A percentile compares a stretch with the other conserved stretches of the same genome.
Evolutionary conservation across 2,888 invertebrate species (phyloP).

Genomic region (Pandemis heparana): DNA sequence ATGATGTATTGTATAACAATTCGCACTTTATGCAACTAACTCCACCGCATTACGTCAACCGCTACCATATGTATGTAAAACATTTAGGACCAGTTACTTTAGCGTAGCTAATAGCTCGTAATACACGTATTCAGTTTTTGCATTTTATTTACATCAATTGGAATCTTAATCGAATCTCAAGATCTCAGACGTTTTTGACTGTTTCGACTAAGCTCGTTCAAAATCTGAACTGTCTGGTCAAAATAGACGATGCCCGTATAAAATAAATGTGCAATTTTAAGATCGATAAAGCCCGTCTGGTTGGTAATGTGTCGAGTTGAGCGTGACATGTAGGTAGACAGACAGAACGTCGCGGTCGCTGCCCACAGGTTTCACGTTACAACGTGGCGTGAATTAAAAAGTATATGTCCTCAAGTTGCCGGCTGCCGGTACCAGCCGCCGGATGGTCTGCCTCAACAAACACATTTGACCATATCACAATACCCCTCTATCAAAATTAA

Average conservation of each 20-base stretch:
- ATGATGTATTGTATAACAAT: constrained; percentile 59
- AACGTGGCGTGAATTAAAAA: constrained; percentile 69
- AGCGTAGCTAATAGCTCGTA: constrained; percentile 34
- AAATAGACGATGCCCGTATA: not conserved
- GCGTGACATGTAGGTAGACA: constrained; percentile 62
- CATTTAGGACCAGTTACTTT: constrained; percentile 30
- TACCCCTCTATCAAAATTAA: not conserved
- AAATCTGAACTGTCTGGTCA: not conserved
- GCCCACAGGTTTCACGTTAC: constrained; percentile 65
- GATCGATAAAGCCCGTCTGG: constrained; percentile 25
- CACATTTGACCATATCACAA: not conserved
- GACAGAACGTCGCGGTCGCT: constrained; percentile 65
- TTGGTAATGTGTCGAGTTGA: constrained; percentile 54
- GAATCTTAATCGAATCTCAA: constrained; percentile 6
- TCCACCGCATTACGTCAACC: constrained; percentile 54
- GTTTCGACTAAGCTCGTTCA: not conserved
- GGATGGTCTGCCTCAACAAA: not conserved
- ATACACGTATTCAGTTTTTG: not conserved
- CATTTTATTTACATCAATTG: not conserved
- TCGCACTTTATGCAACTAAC: constrained; percentile 53
- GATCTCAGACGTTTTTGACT: not conserved
- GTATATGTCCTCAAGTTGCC: constrained; percentile 45
- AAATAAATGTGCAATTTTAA: not conserved
- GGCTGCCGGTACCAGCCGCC: constrained; percentile 22
- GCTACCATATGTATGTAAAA: constrained; percentile 40